phyloP scores from a whole-genome alignment of 2,113 vertebrate species.

The Oceanites oceanicus region DNA sequence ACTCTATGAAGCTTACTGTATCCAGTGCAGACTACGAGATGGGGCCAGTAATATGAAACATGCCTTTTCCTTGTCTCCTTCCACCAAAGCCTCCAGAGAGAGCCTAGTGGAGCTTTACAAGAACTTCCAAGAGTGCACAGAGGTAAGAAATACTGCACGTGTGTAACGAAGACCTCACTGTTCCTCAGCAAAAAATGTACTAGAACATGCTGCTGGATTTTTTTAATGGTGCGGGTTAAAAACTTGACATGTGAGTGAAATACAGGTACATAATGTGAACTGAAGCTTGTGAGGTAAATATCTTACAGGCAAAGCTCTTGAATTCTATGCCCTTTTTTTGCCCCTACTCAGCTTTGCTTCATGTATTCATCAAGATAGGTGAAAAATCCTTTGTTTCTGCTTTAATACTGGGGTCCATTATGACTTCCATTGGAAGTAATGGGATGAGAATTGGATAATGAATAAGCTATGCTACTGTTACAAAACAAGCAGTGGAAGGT shows the following conservation, averaged over 20 bases:
- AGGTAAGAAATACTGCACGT: constrained; percentile 72
- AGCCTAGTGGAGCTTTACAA: constrained; percentile 90
- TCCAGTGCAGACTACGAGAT: constrained; percentile 89
- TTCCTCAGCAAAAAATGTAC: background rate
- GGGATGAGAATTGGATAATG: background rate
- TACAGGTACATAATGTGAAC: background rate
- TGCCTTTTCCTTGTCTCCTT: constrained; percentile 85
- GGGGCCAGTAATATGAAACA: constrained; percentile 92
- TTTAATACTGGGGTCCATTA: background rate
- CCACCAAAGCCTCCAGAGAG: constrained; percentile 87
- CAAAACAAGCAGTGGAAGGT: background rate
- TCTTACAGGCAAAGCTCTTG: background rate
- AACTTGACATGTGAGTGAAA: background rate
- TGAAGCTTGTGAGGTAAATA: background rate
- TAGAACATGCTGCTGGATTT: background rate
- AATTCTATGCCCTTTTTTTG: background rate
- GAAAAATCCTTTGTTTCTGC: background rate
- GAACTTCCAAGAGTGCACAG: constrained; percentile 87
- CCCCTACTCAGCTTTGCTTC: background rate
- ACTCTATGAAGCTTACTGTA: constrained; percentile 91
- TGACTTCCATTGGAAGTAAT: background rate
- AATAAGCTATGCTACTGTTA: background rate
- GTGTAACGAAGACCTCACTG: background rate
- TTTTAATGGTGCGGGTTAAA: background rate
- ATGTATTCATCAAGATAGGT: background rate